Conservation (phyloP, 1,140 invertebrate species). For the Nephila pilipes region DNA sequence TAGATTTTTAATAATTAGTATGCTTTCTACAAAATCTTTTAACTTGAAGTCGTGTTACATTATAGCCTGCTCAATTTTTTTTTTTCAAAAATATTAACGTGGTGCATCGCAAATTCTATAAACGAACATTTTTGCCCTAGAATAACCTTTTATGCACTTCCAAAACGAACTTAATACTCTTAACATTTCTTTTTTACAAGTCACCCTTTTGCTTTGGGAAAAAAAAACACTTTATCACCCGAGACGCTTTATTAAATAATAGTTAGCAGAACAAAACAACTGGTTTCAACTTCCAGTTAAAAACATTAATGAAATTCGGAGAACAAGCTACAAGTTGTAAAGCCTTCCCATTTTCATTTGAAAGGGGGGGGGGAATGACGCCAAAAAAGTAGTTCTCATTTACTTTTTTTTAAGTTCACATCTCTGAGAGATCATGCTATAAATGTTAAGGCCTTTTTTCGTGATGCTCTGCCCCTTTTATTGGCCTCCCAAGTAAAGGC, state of each 20-base stretch:
- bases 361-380: not conserved
- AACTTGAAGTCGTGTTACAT: no score
- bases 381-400: conserved; percentile 24
- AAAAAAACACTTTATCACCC: not conserved
- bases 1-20: no score
- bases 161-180: not conserved
- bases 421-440: conserved; percentile 43
- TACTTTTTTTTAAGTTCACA: conserved; percentile 48
- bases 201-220: not conserved
- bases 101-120: not conserved
- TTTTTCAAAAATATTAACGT: not conserved
- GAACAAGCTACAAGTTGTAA: conserved; percentile 27
- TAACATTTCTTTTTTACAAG: not conserved
- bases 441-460: conserved; percentile 45
- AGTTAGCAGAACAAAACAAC: not conserved
- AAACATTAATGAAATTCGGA: conserved; percentile 13
- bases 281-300: not conserved
- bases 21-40: no score
- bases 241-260: not conserved
- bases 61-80: not conserved
- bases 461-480: conserved; percentile 55
- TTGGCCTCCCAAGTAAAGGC: conserved; percentile 48
- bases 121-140: no score
- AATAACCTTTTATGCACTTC: not conserved
- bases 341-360: conserved; percentile 12